Evolutionary conservation across 2,113 vertebrate genomes (phyloP), one percentile per base, ranked within the genome.

Genomic region (Meriones unguiculatus): DNA sequence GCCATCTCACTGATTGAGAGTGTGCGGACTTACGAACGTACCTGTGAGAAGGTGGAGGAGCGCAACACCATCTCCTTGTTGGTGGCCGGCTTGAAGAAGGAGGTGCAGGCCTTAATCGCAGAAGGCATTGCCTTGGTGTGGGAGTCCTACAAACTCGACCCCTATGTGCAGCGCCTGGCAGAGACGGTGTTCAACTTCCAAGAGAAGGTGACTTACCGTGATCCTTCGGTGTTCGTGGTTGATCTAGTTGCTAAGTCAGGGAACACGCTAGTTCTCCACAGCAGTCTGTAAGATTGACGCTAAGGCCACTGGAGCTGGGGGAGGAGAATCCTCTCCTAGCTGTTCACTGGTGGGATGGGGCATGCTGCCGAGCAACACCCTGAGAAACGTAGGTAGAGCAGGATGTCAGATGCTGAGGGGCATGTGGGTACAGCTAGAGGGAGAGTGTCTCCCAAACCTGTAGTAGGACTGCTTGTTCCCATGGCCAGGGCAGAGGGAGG

Each of bases 111-210:
- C 67, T 98, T 99, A 76, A 95, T 99, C n/a, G 99, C 99, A 1
- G 99, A 99, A 97, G 99, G 99, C 91, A 99, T 99, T n/a, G 99
- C 99, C 0, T 98, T 99, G 0, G 99, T 99, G 59, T 99, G 99
- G 99, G 99, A 99, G 75, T 99, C 99, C 0, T 99, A 99, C 98
- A 99, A 99, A 90, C 99, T 99, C 8, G 99, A 99, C 96, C 99
- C 99, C 0, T 99, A 99, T 0, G 99, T 99, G 15, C 99, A 99
- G 96, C 99, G 99, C 57, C 98, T 99, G 80, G 99, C 99, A 0
- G 99, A 99, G 98, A 99, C 99, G 0, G 99, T 99, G 97, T 99
- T 99, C 99, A 99, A 99, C 98, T 99, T 99, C 98, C 99, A 99
- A 93, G 99, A 99, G 77, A 99, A 99, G 99, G 99, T 99, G 67